Conservation (phyloP, 1,140 invertebrate genomes). For the Spodoptera frugiperda region DNA sequence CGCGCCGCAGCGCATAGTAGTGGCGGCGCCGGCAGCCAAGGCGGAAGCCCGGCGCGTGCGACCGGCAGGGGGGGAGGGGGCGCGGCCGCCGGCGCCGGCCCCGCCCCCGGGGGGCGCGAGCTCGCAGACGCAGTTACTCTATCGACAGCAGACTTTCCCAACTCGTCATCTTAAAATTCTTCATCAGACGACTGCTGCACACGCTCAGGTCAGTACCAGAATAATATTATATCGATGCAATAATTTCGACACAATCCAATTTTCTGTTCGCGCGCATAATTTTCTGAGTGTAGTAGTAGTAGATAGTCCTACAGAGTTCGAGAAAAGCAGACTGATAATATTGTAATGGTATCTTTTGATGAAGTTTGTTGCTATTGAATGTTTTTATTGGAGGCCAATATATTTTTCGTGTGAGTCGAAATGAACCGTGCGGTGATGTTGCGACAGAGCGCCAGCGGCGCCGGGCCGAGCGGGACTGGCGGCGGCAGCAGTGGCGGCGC, state of each 20-base stretch:
- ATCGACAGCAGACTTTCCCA: conserved; percentile 61
- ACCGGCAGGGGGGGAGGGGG: conserved; percentile 13
- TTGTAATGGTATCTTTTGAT: background rate
- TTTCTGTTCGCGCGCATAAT: no score
- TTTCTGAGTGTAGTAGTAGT: no score
- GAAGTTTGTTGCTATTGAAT: background rate
- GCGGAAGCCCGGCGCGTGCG: conserved; percentile 26
- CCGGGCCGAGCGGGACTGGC: no score
- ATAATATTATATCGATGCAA: no score
- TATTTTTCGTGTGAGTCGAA: no score
- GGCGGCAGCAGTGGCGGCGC: background rate
- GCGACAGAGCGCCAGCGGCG: no score
- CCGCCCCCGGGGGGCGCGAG: conserved; percentile 44
- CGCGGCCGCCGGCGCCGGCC: conserved; percentile 34
- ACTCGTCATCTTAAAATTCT: conserved; percentile 74
- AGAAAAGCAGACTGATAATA: no score
- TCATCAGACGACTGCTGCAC: conserved; percentile 61
- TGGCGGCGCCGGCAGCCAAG: conserved; percentile 36
- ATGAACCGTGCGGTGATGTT: no score
- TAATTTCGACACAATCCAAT: no score
- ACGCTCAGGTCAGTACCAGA: conserved; percentile 56
- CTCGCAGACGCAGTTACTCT: conserved; percentile 56
- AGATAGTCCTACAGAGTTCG: no score
- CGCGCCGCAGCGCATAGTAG: conserved; percentile 87
- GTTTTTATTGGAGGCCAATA: background rate